Evolutionary conservation across 2,797 vertebrate species (phyloP).

Genomic region (Leuciscus waleckii): DNA sequence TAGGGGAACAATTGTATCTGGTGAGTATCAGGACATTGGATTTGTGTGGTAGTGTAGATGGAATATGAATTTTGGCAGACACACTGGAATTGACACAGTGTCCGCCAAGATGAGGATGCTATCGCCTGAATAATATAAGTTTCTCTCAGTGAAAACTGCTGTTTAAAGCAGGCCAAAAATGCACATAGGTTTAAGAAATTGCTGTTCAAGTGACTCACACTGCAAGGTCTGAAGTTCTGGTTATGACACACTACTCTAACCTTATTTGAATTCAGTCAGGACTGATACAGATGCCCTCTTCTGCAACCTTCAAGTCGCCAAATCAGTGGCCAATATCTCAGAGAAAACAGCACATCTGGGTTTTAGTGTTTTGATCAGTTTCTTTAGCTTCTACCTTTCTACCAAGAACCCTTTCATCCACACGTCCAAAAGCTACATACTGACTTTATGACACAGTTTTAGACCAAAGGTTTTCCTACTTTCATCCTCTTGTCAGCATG

Average conservation of each 20-base stretch:
- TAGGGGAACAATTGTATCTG: constrained; percentile 31
- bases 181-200: constrained; percentile 32
- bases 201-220: constrained; percentile 20
- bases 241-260: background rate
- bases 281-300: background rate
- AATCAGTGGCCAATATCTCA: background rate
- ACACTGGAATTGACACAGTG: constrained; percentile 8
- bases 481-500: constrained; percentile 29
- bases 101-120: constrained; percentile 48
- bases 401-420: constrained; percentile 31
- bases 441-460: constrained; percentile 35
- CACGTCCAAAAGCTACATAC: constrained; percentile 33
- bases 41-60: constrained; percentile 10
- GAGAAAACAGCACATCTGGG: constrained; percentile 25
- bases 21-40: constrained; percentile 39
- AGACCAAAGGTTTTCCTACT: constrained; percentile 29
- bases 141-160: constrained; percentile 37
- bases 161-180: constrained; percentile 40
- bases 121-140: constrained; percentile 37
- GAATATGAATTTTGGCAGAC: constrained; percentile 45
- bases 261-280: constrained; percentile 1
- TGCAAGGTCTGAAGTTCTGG: constrained; percentile 5
- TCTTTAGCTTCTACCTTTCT: constrained; percentile 22
- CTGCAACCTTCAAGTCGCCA: background rate
- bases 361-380: constrained; percentile 20